Evolutionary conservation across 2,888 invertebrate genomes (phyloP).

Genomic region (Sarcophaga rosellei): DNA sequence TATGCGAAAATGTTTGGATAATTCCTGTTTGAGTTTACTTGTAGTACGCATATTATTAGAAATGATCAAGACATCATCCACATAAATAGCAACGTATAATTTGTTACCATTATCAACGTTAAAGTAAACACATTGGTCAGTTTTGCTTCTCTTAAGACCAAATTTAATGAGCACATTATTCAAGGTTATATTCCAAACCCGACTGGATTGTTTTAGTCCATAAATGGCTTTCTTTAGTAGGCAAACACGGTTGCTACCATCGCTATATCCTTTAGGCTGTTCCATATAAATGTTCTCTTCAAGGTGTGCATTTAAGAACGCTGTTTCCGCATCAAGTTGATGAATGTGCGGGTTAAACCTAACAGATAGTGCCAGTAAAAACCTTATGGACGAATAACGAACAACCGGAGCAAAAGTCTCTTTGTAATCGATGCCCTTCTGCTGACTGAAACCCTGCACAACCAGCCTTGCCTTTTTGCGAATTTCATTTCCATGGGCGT

Average conservation of each 20-base stretch:
- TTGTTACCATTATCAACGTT: slow-evolving; percentile 19
- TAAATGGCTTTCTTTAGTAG: slow-evolving; percentile 45
- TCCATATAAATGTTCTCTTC: slow-evolving; percentile 60
- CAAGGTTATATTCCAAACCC: slow-evolving; percentile 63
- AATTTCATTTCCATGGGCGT: not conserved
- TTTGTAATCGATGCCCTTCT: slow-evolving; percentile 46
- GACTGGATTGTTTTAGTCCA: slow-evolving; percentile 51
- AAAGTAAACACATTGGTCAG: slow-evolving; percentile 65
- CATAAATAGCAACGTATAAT: slow-evolving; percentile 70
- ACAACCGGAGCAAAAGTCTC: not conserved
- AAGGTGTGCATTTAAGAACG: slow-evolving; percentile 62
- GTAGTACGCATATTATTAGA: slow-evolving; percentile 51
- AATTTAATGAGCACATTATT: slow-evolving; percentile 48
- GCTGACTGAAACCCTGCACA: slow-evolving; percentile 38
- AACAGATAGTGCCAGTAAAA: not conserved
- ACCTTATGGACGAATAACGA: not conserved
- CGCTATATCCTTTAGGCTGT: slow-evolving; percentile 66
- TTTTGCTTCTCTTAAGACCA: slow-evolving; percentile 53
- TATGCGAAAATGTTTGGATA: slow-evolving; percentile 64
- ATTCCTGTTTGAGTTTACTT: slow-evolving; percentile 53
- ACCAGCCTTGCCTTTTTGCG: slow-evolving; percentile 35
- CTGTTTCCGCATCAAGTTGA: slow-evolving; percentile 64
- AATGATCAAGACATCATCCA: slow-evolving; percentile 69
- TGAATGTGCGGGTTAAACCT: slow-evolving; percentile 23
- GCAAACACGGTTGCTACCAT: slow-evolving; percentile 49